phyloP scores from a whole-genome alignment of 92 coral and sea anemone genomes.

The Ricordea florida region DNA sequence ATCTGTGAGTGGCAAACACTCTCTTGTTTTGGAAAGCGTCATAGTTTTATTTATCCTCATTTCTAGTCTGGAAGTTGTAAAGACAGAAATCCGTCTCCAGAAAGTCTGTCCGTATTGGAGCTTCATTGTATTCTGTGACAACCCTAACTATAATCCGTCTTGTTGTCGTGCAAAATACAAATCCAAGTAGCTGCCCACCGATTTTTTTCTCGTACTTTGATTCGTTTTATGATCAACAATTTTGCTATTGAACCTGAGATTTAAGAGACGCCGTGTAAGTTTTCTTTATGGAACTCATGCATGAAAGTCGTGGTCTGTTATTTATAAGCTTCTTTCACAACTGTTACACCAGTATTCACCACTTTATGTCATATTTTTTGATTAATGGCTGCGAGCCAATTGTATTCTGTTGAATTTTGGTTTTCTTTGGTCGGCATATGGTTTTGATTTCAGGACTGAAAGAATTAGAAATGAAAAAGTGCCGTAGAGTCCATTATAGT shows the following conservation, averaged over 20 bases:
- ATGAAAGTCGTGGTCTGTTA: not conserved
- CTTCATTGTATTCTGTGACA: conserved; percentile 47
- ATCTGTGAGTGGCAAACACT: conserved; percentile 4
- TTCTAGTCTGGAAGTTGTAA: conserved; percentile 39
- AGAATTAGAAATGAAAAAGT: conserved; percentile 20
- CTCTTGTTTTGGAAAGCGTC: conserved; percentile 17
- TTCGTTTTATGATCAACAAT: no score
- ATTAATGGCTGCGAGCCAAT: conserved; percentile 41
- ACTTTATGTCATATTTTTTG: conserved; percentile 25
- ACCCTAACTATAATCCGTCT: conserved; percentile 42
- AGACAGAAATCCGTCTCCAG: conserved; percentile 32
- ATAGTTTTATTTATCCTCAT: conserved; percentile 31
- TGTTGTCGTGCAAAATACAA: conserved; percentile 19
- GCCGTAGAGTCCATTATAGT: no score
- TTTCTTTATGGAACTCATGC: no score
- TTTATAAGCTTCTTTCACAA: conserved; percentile 12
- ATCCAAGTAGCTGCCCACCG: conserved; percentile 28
- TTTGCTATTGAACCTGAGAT: no score
- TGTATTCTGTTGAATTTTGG: conserved; percentile 37
- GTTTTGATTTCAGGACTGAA: not conserved
- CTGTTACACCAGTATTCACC: conserved; percentile 29
- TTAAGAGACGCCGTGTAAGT: no score
- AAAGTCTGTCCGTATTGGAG: conserved; percentile 38
- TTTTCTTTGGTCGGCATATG: conserved; percentile 34
- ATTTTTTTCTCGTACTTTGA: conserved; percentile 42